Conservation (phyloP, 2,888 invertebrate species). For the Cecidostiba fungosa region DNA sequence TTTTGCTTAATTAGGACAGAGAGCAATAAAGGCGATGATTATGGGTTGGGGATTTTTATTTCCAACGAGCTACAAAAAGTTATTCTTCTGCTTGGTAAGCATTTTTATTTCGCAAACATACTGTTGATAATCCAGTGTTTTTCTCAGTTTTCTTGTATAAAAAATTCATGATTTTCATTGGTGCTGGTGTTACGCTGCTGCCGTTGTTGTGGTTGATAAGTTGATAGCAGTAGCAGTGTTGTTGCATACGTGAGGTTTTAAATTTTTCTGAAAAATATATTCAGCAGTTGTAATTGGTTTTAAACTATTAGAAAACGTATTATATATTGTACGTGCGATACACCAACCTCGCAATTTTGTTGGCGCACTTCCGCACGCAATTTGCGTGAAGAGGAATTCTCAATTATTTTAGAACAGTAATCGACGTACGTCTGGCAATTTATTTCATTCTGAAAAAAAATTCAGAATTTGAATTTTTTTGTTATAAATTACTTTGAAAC, state of each 20-base stretch:
- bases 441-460: not conserved
- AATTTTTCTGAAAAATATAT: not conserved
- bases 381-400: not conserved
- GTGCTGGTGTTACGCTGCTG: not conserved
- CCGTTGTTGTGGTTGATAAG: not conserved
- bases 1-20: conserved; percentile 34
- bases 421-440: conserved; percentile 14
- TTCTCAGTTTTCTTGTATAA: not conserved
- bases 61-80: not conserved
- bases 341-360: conserved; percentile 30
- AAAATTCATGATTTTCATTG: not conserved
- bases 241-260: not conserved
- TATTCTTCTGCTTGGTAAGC: not conserved
- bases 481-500: not conserved
- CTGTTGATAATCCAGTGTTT: not conserved
- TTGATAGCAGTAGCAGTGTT: not conserved
- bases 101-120: conserved; percentile 30
- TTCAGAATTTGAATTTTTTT: not conserved
- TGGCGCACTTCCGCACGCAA: not conserved
- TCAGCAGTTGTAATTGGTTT: not conserved
- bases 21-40: conserved; percentile 38
- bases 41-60: not conserved
- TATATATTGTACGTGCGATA: not conserved
- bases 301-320: not conserved
- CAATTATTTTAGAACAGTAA: conserved; percentile 21